A percentile compares a stretch with the other conserved stretches of the same genome.
These are phyloP conservation scores for Pogoniulus pusillus DNA, from an alignment of 2,797 vertebrate species.

Conservation along the genomic window DNA sequence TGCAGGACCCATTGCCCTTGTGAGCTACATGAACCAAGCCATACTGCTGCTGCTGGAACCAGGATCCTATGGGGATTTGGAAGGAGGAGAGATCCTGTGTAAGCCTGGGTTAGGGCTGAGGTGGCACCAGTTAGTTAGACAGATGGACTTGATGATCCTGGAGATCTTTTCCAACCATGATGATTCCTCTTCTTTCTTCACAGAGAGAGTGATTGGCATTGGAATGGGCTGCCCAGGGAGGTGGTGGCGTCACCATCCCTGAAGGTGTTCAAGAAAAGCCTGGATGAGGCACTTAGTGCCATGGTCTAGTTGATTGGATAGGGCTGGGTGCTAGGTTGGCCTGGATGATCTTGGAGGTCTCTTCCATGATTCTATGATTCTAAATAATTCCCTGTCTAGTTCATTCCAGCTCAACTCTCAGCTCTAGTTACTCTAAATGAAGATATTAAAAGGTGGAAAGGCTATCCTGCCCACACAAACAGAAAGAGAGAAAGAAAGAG, in stretches of 20 bases:
- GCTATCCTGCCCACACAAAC: neutral
- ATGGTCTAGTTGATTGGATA: too few relatives aligned
- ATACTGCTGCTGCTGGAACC: rapidly evolving
- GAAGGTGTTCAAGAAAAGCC: too few relatives aligned
- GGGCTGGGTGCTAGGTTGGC: too few relatives aligned
- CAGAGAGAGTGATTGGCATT: too few relatives aligned
- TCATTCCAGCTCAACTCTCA: neutral
- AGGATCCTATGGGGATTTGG: neutral
- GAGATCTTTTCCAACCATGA: too few relatives aligned
- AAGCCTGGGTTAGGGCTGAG: neutral
- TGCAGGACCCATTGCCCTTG: neutral
- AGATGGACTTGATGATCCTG: too few relatives aligned
- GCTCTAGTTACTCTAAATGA: neutral
- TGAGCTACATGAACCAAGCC: rapidly evolving
- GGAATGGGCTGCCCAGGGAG: too few relatives aligned
- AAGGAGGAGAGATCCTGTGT: neutral
- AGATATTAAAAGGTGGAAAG: neutral
- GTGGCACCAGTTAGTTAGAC: neutral
- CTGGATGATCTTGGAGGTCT: too few relatives aligned
- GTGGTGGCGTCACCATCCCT: too few relatives aligned
- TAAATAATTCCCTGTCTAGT: neutral
- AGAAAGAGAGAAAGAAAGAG: slow-evolving; percentile 74
- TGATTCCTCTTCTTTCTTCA: too few relatives aligned
- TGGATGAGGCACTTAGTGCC: too few relatives aligned
- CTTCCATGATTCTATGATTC: too few relatives aligned